Base-by-base conservation (phyloP, 2,888 invertebrate species). In the Chelonus formosanus region DNA sequence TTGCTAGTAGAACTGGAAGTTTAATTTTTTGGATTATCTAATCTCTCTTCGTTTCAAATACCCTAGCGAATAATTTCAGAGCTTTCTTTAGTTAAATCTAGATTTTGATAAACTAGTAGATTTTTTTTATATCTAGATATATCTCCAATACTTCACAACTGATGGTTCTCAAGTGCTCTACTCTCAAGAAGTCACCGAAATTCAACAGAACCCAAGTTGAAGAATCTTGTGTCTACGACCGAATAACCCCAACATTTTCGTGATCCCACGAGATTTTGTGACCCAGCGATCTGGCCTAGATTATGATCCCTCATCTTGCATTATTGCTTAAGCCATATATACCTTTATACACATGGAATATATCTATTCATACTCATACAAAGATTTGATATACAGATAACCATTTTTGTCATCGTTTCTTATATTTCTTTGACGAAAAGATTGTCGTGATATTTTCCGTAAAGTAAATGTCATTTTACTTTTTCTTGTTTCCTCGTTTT, bases 221-320 rank as follows among this genome's bases (percentile, higher is more conserved):
- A 57, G 43, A 2, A 31, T 44, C 44, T 40, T 40, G 40, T 40
- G 40, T 40, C 40, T 40, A 40, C 40, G 40, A 40, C 5, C 40
- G 40, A 40, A 40, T 40, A 40, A 40, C 20, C 7, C 31, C 10
- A 57, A 44, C 40, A 57, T 44, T 44, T 57, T 57, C 8, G 40
- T 40, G 40, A 40, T 34, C 36, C 40, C 31, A 56, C 40, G 36
- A 56, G 36, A 56, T 40, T 56, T 56, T 56, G 40, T 56, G 56
- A 56, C 36, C 43, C 40, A 6, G 6, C 40, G 40, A 40, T 40
- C 6, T 40, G 40, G 43, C n/a, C 34, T 36, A 43, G 31, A 40
- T 45, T 44, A 43, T 5, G 45, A 57, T 32, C 44, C 44, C 44
- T 44, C 20, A 57, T 57, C 40, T 44, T 31, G 8, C 32, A 45